phyloP scores from a whole-genome alignment of 2,797 vertebrate genomes.

The Acanthornis magna region DNA sequence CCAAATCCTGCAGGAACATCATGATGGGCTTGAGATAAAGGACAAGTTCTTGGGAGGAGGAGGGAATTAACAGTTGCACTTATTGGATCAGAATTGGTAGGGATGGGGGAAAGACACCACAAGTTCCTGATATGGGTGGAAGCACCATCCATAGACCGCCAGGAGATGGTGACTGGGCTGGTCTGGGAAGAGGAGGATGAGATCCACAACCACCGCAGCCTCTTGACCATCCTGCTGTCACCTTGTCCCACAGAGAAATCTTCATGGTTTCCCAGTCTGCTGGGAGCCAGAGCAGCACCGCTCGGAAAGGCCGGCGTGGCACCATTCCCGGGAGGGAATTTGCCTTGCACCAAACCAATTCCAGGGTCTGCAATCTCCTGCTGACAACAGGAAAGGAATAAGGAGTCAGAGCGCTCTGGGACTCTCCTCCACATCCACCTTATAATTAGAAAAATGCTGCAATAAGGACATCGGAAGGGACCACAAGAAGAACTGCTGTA shows the following conservation, averaged over 20 bases:
- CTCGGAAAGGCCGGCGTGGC: slow-evolving; percentile 24
- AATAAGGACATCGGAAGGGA: not conserved
- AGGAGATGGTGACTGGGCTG: not conserved
- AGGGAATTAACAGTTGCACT: not conserved
- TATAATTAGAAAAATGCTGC: not conserved
- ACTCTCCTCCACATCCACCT: not conserved
- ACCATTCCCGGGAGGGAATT: not conserved
- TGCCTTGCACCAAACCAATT: slow-evolving; percentile 63
- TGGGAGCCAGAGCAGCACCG: not conserved
- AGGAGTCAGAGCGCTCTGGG: not conserved
- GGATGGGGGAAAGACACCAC: not conserved
- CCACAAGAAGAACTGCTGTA: not conserved
- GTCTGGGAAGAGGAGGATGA: not conserved
- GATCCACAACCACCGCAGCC: not conserved
- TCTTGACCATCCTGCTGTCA: not conserved
- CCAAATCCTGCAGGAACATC: not conserved
- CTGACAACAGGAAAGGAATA: not conserved
- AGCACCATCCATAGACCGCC: not conserved
- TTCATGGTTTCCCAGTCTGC: slow-evolving; percentile 43
- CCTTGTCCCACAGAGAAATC: slow-evolving; percentile 52
- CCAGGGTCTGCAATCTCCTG: slow-evolving; percentile 63
- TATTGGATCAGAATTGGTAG: accelerated
- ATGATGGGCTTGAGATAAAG: not conserved
- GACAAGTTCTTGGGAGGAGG: not conserved
- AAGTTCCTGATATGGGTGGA: not conserved